These are phyloP conservation scores for Cotesia vestalis DNA, from an alignment of 1,140 invertebrate genomes.

Conservation along the genomic window DNA sequence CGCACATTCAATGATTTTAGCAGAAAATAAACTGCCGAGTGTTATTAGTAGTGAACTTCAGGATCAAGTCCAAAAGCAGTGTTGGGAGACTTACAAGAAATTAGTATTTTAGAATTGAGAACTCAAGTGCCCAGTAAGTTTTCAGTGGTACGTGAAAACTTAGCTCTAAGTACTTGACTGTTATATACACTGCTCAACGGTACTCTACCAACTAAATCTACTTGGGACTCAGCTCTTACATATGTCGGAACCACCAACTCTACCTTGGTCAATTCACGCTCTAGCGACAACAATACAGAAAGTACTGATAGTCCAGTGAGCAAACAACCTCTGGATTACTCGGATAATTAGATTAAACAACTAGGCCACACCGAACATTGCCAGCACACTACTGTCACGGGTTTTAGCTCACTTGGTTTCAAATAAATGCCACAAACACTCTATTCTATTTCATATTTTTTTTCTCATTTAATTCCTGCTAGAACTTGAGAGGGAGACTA, in stretches of 20 bases:
- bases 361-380: too few relatives aligned
- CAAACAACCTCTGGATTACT: constrained; percentile 24
- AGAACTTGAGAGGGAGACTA: too few relatives aligned
- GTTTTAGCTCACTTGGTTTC: neutral
- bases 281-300: constrained; percentile 39
- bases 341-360: constrained; percentile 50
- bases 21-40: constrained; percentile 29
- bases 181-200: too few relatives aligned
- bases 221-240: too few relatives aligned
- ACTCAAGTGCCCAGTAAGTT: constrained; percentile 9
- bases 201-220: too few relatives aligned
- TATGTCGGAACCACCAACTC: neutral
- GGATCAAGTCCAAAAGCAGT: too few relatives aligned
- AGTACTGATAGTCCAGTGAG: constrained; percentile 38
- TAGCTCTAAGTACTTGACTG: too few relatives aligned
- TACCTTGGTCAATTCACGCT: constrained; percentile 32
- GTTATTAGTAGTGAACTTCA: too few relatives aligned
- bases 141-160: too few relatives aligned
- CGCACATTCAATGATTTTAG: constrained; percentile 33
- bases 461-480: neutral
- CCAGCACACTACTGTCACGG: too few relatives aligned
- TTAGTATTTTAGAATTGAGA: neutral
- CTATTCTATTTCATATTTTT: neutral
- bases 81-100: too few relatives aligned
- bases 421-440: neutral